Conservation (phyloP, 2,797 vertebrate species). For the Halcyon badia region DNA sequence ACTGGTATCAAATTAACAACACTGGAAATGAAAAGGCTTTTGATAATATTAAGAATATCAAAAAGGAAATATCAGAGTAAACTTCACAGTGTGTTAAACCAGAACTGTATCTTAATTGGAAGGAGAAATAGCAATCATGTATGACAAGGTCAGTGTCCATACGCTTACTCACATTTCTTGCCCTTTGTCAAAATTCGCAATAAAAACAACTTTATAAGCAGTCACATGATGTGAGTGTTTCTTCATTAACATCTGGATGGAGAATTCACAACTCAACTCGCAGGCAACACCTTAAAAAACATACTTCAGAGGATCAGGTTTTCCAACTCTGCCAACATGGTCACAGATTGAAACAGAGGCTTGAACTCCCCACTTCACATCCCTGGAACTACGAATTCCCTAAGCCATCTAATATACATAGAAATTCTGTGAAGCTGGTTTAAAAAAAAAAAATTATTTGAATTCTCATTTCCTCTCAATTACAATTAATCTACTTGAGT, state of each 20-base stretch:
- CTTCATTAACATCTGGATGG: neutral
- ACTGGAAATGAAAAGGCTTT: neutral
- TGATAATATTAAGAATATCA: neutral
- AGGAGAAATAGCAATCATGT: neutral
- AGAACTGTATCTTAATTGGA: neutral
- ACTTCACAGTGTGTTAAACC: neutral
- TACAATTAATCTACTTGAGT: constrained; percentile 30
- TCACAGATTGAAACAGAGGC: neutral
- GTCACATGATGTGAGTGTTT: neutral
- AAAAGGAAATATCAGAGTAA: neutral
- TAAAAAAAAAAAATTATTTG: neutral
- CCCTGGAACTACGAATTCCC: constrained; percentile 13
- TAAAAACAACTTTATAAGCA: neutral
- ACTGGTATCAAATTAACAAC: neutral
- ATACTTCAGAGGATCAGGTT: neutral
- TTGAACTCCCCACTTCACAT: constrained; percentile 6
- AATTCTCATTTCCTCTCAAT: constrained; percentile 40
- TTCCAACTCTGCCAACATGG: neutral
- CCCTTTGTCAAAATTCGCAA: neutral
- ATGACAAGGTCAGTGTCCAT: neutral
- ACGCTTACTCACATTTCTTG: neutral
- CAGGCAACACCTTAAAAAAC: neutral
- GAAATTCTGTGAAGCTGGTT: constrained; percentile 1
- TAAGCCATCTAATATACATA: constrained; percentile 4
- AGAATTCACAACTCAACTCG: neutral